Evolutionary conservation across 1,140 invertebrate species (phyloP), one percentile per base, ranked within the genome.

Genomic region (Ceratosolen fusciceps): DNA sequence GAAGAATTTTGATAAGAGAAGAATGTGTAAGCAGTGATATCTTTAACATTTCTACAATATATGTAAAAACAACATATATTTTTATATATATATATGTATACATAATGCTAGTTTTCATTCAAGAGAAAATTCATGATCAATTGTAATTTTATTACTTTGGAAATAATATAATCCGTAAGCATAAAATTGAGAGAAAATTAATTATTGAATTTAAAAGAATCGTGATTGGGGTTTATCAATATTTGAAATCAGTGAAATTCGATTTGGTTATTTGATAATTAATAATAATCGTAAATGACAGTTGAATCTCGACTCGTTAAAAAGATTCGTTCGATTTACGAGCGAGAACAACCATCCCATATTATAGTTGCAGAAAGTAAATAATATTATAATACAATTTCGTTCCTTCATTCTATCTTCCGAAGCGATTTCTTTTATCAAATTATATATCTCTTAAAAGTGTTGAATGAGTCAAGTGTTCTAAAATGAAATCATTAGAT

Each of bases 291-390:
- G 54, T 67, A 3, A 31, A 65, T 31, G n/a, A n/a, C n/a, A n/a
- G n/a, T 24, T 67, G 37, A 76, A 54, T 52, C 49, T 54, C 24
- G 9, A 14, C 4, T 49, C 26, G 12, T 49, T 74, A 14, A 7
- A 19, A 24, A 52, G 60, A n/a, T 52, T 21, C 62, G 26, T 76
- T 76, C 74, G 67, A 76, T 47, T 37, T 76, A 39, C 24, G 19
- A 16, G 19, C 16, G 37, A 76, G 43, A 62, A 39, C 24, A 65
- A 29, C 62, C 67, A 76, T 67, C 60, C 54, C 67, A 12, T 14
- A 76, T 67, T 54, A 67, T 54, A 67, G 43, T 67, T 26, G 4
- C 0, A 65, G 16, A 31, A 47, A 49, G 49, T n/a, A n/a, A 37
- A 49, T 34, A 26, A 16, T 12, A 47, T 49, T 49, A 65, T n/a